These are phyloP conservation scores for Parauchenoglanis ngamensis DNA, from an alignment of 2,797 vertebrate genomes.

Conservation along the genomic window DNA sequence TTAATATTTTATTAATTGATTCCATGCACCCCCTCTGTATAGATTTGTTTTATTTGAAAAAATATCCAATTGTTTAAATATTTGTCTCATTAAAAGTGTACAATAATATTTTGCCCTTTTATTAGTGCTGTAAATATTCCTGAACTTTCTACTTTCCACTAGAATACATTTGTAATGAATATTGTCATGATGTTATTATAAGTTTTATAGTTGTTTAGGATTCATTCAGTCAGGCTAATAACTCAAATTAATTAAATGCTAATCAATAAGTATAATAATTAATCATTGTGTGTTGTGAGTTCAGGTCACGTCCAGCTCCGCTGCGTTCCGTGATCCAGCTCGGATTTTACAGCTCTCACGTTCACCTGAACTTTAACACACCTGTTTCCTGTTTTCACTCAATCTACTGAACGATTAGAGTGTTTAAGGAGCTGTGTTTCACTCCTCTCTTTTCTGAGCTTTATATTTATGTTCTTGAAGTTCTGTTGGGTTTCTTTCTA, in stretches of 20 bases:
- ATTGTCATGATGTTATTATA: background rate
- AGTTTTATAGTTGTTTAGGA: background rate
- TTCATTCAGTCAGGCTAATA: background rate
- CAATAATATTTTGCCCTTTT: background rate
- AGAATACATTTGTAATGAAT: background rate
- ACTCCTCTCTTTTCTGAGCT: too few species aligned
- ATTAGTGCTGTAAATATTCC: background rate
- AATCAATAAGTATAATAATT: background rate
- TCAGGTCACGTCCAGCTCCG: background rate
- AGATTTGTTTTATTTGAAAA: background rate
- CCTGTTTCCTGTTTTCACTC: conserved; percentile 1
- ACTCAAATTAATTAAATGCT: background rate
- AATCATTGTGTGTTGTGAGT: background rate
- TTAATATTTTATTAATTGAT: background rate
- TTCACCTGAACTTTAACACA: background rate
- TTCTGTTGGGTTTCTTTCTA: background rate
- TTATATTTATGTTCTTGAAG: background rate
- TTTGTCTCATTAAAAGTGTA: background rate
- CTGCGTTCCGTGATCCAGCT: background rate
- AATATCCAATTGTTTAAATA: background rate
- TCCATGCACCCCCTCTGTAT: background rate
- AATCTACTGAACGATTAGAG: background rate
- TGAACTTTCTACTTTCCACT: background rate
- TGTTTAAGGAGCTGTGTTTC: background rate
- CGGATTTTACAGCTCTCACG: background rate